Conservation (phyloP, 2,888 invertebrate genomes). For the Tortrix viridana region DNA sequence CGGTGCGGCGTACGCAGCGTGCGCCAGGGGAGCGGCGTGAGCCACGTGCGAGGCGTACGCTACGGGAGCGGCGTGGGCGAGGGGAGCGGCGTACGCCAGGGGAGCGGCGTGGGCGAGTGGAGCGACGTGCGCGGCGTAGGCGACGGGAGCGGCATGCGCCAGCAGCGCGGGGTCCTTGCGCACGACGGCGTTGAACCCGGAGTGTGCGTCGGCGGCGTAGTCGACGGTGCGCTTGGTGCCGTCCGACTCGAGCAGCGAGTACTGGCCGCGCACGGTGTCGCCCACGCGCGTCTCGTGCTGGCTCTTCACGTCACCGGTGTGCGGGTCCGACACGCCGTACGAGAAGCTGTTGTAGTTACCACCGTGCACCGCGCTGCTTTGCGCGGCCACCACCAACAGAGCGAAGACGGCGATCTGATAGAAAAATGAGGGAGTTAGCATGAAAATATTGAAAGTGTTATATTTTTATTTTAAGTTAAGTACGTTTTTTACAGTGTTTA, state of each 20-base stretch:
- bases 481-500: no score
- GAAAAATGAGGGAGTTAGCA: constrained; percentile 44
- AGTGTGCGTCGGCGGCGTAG: constrained; percentile 61
- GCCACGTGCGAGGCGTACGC: constrained; percentile 48
- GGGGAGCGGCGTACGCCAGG: constrained; percentile 43
- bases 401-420: constrained; percentile 61
- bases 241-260: constrained; percentile 62
- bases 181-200: constrained; percentile 67
- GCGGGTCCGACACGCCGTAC: constrained; percentile 78
- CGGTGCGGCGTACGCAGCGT: constrained; percentile 45
- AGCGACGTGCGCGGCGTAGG: constrained; percentile 43
- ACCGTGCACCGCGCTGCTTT: constrained; percentile 60
- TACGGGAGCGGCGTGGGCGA: constrained; percentile 42
- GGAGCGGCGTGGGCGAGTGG: constrained; percentile 41
- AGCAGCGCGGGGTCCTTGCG: constrained; percentile 53
- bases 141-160: constrained; percentile 39
- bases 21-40: constrained; percentile 45
- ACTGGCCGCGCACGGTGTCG: constrained; percentile 64
- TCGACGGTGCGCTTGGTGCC: constrained; percentile 63
- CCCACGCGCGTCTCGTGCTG: constrained; percentile 77
- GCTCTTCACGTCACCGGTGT: constrained; percentile 80
- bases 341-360: constrained; percentile 70
- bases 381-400: constrained; percentile 56
- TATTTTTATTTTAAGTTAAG: no score
- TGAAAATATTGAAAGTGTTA: no score